These are phyloP conservation scores for Puffinus mauretanicus DNA, from an alignment of 2,113 vertebrate species.

Conservation along the genomic window DNA sequence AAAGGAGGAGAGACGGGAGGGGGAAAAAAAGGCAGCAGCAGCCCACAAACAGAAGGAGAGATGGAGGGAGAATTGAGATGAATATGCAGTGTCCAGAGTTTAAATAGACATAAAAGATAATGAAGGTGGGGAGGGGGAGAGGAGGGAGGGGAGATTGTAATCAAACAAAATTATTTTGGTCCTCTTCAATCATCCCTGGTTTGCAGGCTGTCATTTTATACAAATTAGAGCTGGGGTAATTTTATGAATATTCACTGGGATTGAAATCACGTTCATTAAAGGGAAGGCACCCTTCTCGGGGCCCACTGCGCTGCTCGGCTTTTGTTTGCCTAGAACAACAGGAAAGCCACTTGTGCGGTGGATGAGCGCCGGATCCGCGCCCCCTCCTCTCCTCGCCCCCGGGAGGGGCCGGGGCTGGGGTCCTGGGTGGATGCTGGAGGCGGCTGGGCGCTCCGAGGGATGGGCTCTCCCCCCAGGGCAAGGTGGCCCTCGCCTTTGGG, in stretches of 20 bases:
- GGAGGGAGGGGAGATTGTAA: constrained; percentile 67
- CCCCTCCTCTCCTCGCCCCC: not conserved
- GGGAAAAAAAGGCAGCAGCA: not conserved
- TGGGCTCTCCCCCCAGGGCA: not conserved
- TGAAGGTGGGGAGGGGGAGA: constrained; percentile 63
- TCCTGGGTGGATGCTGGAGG: not conserved
- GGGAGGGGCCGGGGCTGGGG: not conserved
- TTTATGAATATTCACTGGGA: constrained; percentile 84
- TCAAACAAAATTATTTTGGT: constrained; percentile 77
- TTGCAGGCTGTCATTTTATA: constrained; percentile 79
- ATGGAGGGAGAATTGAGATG: constrained; percentile 71
- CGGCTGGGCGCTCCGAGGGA: not conserved
- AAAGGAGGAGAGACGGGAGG: constrained; percentile 42
- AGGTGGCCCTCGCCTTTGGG: not conserved
- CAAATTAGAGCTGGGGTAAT: constrained; percentile 78
- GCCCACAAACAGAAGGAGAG: constrained; percentile 66
- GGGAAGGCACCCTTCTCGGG: constrained; percentile 63
- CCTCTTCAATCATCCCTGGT: constrained; percentile 73
- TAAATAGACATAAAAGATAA: constrained; percentile 79
- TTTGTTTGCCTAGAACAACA: constrained; percentile 67
- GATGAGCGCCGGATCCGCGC: not conserved
- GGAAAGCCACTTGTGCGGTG: constrained; percentile 9
- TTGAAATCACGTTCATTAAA: constrained; percentile 75
- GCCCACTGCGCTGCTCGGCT: constrained; percentile 41
- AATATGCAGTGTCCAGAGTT: constrained; percentile 71